These are phyloP conservation scores for Sminthurides aquaticus DNA, from an alignment of 2,888 invertebrate genomes.

Conservation along the genomic window DNA sequence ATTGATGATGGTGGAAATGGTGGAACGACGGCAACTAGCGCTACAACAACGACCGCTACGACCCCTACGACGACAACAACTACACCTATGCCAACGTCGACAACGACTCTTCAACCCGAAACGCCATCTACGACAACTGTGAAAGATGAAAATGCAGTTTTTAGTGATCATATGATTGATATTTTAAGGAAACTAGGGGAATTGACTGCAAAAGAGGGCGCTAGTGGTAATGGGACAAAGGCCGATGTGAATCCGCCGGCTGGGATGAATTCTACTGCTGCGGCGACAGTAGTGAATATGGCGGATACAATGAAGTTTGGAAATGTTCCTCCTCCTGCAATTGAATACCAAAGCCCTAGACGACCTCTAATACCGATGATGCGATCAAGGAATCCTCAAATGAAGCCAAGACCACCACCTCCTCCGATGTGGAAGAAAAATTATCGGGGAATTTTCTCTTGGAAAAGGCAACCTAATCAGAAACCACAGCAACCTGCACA, in stretches of 20 bases:
- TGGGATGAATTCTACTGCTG: background rate
- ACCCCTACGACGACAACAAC: background rate
- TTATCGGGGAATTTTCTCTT: constrained; percentile 10
- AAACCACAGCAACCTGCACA: background rate
- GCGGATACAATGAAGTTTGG: constrained; percentile 1
- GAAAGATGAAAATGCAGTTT: background rate
- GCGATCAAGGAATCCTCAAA: background rate
- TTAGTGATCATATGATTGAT: constrained; percentile 16
- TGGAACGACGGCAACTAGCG: background rate
- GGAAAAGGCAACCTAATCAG: background rate
- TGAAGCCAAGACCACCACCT: background rate
- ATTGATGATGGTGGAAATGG: background rate
- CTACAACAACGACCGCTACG: background rate
- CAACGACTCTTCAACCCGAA: background rate
- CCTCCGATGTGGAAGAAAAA: background rate
- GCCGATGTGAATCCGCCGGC: background rate
- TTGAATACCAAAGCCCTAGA: background rate
- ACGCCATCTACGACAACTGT: background rate
- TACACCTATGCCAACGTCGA: background rate
- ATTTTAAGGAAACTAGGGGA: constrained; percentile 10
- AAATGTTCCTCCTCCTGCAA: background rate
- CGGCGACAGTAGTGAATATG: background rate
- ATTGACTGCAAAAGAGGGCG: too few relatives aligned
- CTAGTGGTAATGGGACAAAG: too few relatives aligned
- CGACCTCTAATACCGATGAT: background rate